A percentile compares a stretch with the other conserved stretches of the same genome.
phyloP scores from a whole-genome alignment of 2,888 invertebrate genomes.

The Oxycera nigricornis region DNA sequence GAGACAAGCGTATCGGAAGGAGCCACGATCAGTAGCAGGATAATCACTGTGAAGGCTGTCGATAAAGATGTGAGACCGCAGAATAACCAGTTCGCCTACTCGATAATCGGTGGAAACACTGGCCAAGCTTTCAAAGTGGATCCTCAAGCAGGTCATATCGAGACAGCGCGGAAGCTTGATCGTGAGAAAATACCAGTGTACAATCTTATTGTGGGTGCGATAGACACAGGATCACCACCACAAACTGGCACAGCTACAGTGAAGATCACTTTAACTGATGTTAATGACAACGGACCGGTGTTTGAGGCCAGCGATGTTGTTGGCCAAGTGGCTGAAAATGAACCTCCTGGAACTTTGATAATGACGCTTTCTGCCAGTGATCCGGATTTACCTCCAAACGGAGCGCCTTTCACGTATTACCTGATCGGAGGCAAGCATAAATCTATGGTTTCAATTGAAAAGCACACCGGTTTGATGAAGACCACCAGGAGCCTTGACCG shows the following conservation, averaged over 20 bases:
- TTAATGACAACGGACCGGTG: constrained; percentile 92
- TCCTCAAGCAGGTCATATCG: constrained; percentile 83
- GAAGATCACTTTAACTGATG: constrained; percentile 79
- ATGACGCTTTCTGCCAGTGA: constrained; percentile 87
- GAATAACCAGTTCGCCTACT: constrained; percentile 91
- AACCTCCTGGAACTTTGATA: constrained; percentile 81
- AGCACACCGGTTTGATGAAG: constrained; percentile 79
- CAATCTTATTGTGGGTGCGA: constrained; percentile 81
- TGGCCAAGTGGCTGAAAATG: constrained; percentile 86
- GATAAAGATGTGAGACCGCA: constrained; percentile 91
- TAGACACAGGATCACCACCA: constrained; percentile 87
- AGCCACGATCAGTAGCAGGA: constrained; percentile 74
- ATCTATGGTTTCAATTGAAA: constrained; percentile 77
- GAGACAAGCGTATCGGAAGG: constrained; percentile 84
- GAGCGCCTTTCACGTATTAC: constrained; percentile 85
- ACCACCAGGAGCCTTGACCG: constrained; percentile 83
- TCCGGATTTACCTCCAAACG: constrained; percentile 88
- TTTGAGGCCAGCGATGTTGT: constrained; percentile 76
- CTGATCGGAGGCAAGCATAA: constrained; percentile 81
- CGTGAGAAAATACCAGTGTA: constrained; percentile 80
- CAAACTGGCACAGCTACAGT: constrained; percentile 91
- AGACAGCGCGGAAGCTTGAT: constrained; percentile 78
- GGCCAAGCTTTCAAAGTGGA: constrained; percentile 88
- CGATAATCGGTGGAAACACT: constrained; percentile 83
- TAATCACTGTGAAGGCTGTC: constrained; percentile 81